phyloP scores from a whole-genome alignment of 2,797 vertebrate genomes.

The Sciurus carolinensis region DNA sequence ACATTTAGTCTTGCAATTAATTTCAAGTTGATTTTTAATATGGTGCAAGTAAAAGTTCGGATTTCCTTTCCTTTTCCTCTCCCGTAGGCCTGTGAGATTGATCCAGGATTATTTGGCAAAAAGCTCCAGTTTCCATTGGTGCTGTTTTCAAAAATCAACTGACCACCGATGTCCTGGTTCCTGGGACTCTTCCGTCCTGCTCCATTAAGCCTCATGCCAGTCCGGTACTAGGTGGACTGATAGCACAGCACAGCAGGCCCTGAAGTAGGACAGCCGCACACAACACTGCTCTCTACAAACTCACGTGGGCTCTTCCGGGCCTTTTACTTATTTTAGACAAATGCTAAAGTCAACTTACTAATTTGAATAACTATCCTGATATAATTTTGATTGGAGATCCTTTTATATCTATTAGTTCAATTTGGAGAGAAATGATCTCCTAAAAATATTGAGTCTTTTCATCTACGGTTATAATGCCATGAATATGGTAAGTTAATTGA shows the following conservation, averaged over 20 bases:
- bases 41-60: too few species aligned
- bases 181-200: not conserved
- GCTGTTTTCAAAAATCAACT: not conserved
- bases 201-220: not conserved
- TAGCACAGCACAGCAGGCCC: too few species aligned
- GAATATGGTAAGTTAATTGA: not conserved
- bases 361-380: not conserved
- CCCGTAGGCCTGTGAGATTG: not conserved
- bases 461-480: not conserved
- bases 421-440: not conserved
- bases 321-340: not conserved
- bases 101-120: not conserved
- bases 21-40: not conserved
- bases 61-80: not conserved
- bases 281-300: not conserved
- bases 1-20: not conserved
- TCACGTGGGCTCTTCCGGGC: not conserved
- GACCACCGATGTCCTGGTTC: too few species aligned
- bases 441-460: not conserved
- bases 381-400: not conserved
- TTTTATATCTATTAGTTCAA: not conserved
- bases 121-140: not conserved
- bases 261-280: accelerated
- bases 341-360: not conserved
- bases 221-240: too few species aligned